Evolutionary conservation across 1,140 invertebrate genomes (phyloP), one percentile per base, ranked within the genome.

Genomic region (Anastrepha obliqua): DNA sequence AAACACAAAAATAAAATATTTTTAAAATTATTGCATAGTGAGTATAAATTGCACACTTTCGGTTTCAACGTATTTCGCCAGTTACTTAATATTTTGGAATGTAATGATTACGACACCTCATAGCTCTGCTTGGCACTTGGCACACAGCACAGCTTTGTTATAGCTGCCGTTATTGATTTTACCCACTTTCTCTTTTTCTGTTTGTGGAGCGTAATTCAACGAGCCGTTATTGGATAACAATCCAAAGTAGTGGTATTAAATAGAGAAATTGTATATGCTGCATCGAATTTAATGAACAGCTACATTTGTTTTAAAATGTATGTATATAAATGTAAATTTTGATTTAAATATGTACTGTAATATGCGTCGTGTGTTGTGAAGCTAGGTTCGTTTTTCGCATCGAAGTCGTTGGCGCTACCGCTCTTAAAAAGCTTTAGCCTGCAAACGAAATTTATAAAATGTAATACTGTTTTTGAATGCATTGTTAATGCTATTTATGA

Each of bases 101-200:
- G 74, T 47, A 74, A 74, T n/a, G 67, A 74, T 74, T 74, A 74
- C 67, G 67, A 44, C 67, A 74, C 44, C 39, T 44, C 39, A 42
- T 47, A 17, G 13, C 15, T 15, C 15, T 74, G 15, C 17, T 15
- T 44, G 29, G 42, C 42, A 39, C 39, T 44, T 17, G 6, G 44
- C 13, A 47, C 11, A 74, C 11, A 74, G 44, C 39, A 42, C 15
- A 55, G 4, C 2, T 74, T 74, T 3, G 15, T 44, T 11, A 42
- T 17, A 39, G n/a, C 29, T 62, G 58, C 6, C 51, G 51, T 60
- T 86, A 86, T 86, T 86, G 85, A 86, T 86, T 86, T 86, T 86
- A 62, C 85, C 58, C 85, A 44, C 85, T 86, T 86, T 86, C 85
- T 86, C 85, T 86, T 59, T 74, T 60, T 55, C 20, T 44, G 13